Percentiles rank a stretch among this genome's conserved stretches.
Evolutionary conservation across 2,113 vertebrate species (phyloP).

Genomic region (Balaeniceps rex): DNA sequence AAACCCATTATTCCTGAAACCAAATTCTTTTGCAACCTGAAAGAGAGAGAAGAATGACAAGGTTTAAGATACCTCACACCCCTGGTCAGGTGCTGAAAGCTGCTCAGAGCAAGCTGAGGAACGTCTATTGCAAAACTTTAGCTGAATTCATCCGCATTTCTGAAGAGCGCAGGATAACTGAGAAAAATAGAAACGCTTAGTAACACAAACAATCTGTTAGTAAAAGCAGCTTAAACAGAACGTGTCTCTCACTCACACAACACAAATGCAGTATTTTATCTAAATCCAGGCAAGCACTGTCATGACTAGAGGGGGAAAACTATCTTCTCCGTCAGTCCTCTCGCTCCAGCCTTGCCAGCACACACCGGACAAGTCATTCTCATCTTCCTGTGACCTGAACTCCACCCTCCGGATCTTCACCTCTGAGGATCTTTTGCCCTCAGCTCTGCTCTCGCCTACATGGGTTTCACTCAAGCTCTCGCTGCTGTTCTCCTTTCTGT

Average conservation of each 20-base stretch:
- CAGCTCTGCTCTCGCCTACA: not conserved
- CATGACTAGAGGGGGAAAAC: not conserved
- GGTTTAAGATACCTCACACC: not conserved
- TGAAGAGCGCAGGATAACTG: not conserved
- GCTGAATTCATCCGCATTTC: not conserved
- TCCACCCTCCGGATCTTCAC: not conserved
- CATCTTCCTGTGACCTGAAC: not conserved
- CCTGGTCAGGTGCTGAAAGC: not conserved
- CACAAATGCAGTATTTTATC: not conserved
- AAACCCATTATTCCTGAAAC: slow-evolving; percentile 94
- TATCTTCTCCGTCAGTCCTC: not conserved
- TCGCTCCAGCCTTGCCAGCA: not conserved
- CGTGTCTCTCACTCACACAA: not conserved
- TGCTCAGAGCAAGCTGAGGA: not conserved
- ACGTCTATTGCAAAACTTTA: not conserved
- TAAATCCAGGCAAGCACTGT: not conserved
- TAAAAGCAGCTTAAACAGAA: not conserved
- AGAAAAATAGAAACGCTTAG: not conserved
- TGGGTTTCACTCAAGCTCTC: not conserved
- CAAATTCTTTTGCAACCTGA: slow-evolving; percentile 96
- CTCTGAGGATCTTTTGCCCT: not conserved
- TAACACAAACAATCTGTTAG: not conserved
- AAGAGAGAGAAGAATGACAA: not conserved
- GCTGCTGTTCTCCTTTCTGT: not conserved
- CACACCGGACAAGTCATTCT: not conserved